Percentiles rank a stretch among this genome's conserved stretches.
Evolutionary conservation across 1,140 invertebrate genomes (phyloP).

Genomic region (Bombus waltoni): DNA sequence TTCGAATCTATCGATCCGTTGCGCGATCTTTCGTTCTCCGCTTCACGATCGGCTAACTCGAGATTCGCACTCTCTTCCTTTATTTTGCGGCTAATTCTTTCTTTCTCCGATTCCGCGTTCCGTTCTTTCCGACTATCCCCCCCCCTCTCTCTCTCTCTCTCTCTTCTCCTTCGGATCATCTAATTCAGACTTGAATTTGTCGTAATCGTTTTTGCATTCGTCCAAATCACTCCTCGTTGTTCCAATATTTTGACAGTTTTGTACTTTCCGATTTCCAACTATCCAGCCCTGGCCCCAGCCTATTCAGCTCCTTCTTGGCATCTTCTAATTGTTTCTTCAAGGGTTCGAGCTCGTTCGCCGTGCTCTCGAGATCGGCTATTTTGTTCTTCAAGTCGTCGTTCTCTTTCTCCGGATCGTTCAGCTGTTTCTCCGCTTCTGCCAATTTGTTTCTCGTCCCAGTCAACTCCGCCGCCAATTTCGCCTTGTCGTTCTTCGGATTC

Average conservation of each 20-base stretch:
- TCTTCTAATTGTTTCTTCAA: constrained; percentile 19
- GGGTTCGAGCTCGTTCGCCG: constrained; percentile 21
- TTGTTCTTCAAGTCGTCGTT: constrained; percentile 29
- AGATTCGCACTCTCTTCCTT: constrained; percentile 10
- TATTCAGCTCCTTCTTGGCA: constrained; percentile 4
- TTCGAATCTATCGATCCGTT: constrained; percentile 28
- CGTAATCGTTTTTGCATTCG: not conserved
- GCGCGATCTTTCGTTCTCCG: constrained; percentile 24
- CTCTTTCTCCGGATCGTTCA: constrained; percentile 34
- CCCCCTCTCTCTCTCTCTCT: no score
- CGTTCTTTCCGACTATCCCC: not conserved
- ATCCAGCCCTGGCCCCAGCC: constrained; percentile 13
- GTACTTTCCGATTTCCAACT: constrained; percentile 46
- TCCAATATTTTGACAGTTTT: not conserved
- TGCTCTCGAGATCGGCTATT: not conserved
- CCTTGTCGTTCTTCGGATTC: constrained; percentile 16
- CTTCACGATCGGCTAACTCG: not conserved
- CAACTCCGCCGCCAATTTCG: constrained; percentile 30
- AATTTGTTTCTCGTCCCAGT: constrained; percentile 33
- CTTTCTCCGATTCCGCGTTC: not conserved
- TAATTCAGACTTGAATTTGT: not conserved
- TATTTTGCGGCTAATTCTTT: constrained; percentile 1
- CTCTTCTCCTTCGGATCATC: not conserved
- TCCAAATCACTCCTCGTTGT: not conserved
- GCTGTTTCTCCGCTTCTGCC: constrained; percentile 17